Evolutionary conservation across 2,888 invertebrate species (phyloP).

Genomic region (Patella depressa): DNA sequence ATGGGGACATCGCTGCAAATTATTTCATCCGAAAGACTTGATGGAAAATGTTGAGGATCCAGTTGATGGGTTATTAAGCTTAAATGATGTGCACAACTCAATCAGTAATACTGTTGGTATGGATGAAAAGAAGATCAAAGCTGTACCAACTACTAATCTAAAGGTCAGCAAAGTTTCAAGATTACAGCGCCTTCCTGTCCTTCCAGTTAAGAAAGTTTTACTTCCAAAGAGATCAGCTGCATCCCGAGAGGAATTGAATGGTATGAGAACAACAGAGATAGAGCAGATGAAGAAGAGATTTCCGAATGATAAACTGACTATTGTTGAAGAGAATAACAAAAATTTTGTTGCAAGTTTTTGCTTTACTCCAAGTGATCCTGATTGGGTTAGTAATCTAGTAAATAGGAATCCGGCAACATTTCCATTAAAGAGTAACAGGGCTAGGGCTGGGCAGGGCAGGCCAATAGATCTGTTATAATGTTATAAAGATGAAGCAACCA

Average conservation of each 20-base stretch:
- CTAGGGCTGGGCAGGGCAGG: too few species aligned
- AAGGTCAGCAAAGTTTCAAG: neutral
- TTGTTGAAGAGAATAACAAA: conserved; percentile 43
- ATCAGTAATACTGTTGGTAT: neutral
- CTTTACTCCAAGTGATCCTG: conserved; percentile 65
- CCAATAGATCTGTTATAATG: too few species aligned
- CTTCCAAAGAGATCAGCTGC: conserved; percentile 37
- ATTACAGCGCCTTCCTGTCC: conserved; percentile 23
- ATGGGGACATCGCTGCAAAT: conserved; percentile 50
- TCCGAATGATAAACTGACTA: conserved; percentile 45
- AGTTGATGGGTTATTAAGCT: neutral
- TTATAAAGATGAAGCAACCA: too few species aligned
- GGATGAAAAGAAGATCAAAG: neutral
- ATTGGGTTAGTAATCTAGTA: conserved; percentile 59
- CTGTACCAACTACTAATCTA: neutral
- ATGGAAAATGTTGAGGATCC: neutral
- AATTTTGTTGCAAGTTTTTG: conserved; percentile 39
- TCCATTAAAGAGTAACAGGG: too few species aligned
- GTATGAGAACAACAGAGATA: conserved; percentile 57
- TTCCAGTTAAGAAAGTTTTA: conserved; percentile 24
- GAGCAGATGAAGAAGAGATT: conserved; percentile 59
- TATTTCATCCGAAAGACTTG: conserved; percentile 39
- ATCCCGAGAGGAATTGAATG: conserved; percentile 39
- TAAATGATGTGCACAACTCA: too few species aligned
- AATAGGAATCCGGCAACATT: too few species aligned